These are phyloP conservation scores for Orius insidiosus DNA, from an alignment of 1,140 invertebrate genomes.

Conservation along the genomic window DNA sequence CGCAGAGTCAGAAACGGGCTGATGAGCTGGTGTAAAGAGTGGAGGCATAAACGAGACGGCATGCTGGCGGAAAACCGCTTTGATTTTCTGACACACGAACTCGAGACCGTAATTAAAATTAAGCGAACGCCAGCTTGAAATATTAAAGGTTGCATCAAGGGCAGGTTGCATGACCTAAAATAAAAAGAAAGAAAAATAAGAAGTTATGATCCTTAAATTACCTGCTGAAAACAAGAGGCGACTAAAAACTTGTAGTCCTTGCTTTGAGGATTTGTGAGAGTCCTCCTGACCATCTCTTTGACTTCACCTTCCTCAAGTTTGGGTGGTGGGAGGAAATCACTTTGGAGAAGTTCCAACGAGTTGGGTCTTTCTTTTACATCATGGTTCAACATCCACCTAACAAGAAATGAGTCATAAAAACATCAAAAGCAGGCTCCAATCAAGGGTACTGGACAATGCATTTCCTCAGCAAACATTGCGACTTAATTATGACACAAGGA, in stretches of 20 bases:
- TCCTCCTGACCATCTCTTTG: conserved; percentile 56
- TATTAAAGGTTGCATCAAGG: conserved; percentile 59
- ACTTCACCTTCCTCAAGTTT: conserved; percentile 62
- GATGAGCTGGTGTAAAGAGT: conserved; percentile 51
- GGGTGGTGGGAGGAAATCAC: conserved; percentile 58
- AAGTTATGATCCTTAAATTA: too few species aligned
- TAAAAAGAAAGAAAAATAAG: conserved; percentile 10
- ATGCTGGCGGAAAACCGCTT: conserved; percentile 54
- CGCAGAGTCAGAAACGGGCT: conserved; percentile 37
- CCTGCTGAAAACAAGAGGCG: conserved; percentile 45
- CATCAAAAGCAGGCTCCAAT: too few species aligned
- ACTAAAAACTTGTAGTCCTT: conserved; percentile 67
- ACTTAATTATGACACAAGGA: too few species aligned
- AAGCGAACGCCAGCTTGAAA: conserved; percentile 28
- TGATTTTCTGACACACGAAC: conserved; percentile 24
- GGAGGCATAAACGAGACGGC: conserved; percentile 56
- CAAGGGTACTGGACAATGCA: too few species aligned
- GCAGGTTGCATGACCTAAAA: conserved; percentile 38
- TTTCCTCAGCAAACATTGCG: too few species aligned
- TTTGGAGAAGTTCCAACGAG: conserved; percentile 61
- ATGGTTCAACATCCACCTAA: conserved; percentile 65
- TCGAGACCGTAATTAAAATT: conserved; percentile 9
- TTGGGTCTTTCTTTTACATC: conserved; percentile 66
- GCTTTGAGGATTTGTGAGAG: conserved; percentile 58
- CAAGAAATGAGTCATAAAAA: conserved; percentile 2